phyloP scores from a whole-genome alignment of 2,113 vertebrate genomes.

The Scopus umbretta region DNA sequence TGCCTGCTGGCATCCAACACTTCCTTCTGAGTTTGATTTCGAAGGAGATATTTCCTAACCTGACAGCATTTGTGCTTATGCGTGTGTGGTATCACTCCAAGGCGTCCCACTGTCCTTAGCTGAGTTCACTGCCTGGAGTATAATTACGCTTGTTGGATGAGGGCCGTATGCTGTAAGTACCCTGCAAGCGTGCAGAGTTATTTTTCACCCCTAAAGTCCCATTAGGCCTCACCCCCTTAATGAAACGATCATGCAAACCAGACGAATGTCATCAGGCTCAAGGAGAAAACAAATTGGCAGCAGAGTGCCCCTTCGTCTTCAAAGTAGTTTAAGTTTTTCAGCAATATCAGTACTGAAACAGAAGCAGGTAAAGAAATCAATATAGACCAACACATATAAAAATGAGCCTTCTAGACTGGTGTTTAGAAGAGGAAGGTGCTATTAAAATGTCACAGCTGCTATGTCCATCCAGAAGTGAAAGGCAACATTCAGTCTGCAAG shows the following conservation, averaged over 20 bases:
- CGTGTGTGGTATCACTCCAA: background rate
- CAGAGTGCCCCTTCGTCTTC: accelerated
- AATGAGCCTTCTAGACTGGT: background rate
- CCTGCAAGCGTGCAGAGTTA: background rate
- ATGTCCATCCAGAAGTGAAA: background rate
- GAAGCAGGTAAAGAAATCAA: background rate
- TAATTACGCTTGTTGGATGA: background rate
- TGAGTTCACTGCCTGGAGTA: background rate
- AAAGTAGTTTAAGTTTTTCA: background rate
- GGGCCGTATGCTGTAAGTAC: background rate
- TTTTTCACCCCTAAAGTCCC: background rate
- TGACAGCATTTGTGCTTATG: background rate
- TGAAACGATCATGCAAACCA: background rate
- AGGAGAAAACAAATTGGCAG: background rate
- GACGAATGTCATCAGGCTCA: background rate
- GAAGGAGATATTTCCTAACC: background rate
- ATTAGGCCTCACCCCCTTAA: background rate
- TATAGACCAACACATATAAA: accelerated
- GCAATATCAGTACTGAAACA: background rate
- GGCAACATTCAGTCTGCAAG: background rate
- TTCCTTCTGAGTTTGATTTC: background rate
- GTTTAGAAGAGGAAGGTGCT: background rate
- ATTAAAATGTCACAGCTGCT: background rate
- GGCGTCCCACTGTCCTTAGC: background rate
- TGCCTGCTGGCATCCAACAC: background rate